Base-by-base conservation (phyloP, 2,888 invertebrate species). In the Drosophila lutescens region DNA sequence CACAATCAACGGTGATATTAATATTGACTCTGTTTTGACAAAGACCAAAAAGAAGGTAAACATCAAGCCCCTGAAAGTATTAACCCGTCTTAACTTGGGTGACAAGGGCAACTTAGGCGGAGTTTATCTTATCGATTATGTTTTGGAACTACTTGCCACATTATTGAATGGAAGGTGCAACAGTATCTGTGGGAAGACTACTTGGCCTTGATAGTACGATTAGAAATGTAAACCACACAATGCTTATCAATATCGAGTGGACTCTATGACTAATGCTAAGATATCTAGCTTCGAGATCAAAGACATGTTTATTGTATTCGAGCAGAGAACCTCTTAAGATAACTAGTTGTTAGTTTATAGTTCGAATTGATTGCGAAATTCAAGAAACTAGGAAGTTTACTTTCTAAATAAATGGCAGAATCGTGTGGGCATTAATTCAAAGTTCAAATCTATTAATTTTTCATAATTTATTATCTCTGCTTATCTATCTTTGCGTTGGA, bases 21-120 rank as follows among this genome's bases (percentile, higher is more conserved):
- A 96, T 69, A 95, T 98, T 91, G 98, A 98, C 93, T 96, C 97
- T 74, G 97, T 97, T 90, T 95, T 98, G 90, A 99, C 99, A 65
- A 97, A 97, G 94, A 99, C 98, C 70, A 98, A 98, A 93, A 98
- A 98, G 94, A 98, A 97, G 95, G 98, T 97, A 93, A 40, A 7
- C 20, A 56, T 54, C n/a, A 2, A 17, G 10, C 51, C 49, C 44
- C 40, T 30, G 2, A 10, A 17, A 23, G 26, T 41, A 57, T 43
- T 49, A 56, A 51, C 1, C 40, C 4, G n/a, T 34, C 26, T n/a
- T 44, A 41, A 20, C 17, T 32, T 36, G 2, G 36, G 10, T 32
- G 50, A 38, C 32, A 50, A 32, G 50, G 63, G 17, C n/a, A n/a
- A 30, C 8, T 20, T 13, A 20, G 41, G 6, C 6, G 20, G 30